A percentile compares a stretch with the other conserved stretches of the same genome.
phyloP scores from a whole-genome alignment of 2,113 vertebrate genomes.

The Lota lota region DNA sequence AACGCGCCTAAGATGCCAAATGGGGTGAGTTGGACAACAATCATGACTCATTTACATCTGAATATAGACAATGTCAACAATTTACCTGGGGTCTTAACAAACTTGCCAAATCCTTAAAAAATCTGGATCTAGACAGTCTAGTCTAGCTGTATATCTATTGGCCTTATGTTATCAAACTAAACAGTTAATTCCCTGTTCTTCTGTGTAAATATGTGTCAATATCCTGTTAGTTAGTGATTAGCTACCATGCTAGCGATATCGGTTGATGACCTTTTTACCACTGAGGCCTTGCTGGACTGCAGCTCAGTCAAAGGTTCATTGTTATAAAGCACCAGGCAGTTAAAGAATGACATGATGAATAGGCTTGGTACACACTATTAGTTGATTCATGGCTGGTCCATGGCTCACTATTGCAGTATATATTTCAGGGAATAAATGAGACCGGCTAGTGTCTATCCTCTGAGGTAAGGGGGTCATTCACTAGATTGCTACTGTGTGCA shows the following conservation, averaged over 20 bases:
- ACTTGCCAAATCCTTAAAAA: too few species aligned
- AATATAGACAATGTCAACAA: too few species aligned
- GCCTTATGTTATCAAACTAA: not conserved
- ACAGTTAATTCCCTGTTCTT: not conserved
- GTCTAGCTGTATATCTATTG: not conserved
- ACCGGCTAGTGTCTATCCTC: slow-evolving; percentile 9
- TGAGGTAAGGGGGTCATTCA: slow-evolving; percentile 2
- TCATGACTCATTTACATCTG: too few species aligned
- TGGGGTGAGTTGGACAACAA: too few species aligned
- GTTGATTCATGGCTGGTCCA: slow-evolving; percentile 45
- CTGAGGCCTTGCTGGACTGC: not conserved
- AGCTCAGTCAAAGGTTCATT: slow-evolving; percentile 26
- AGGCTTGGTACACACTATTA: slow-evolving; percentile 25
- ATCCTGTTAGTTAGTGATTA: slow-evolving; percentile 10
- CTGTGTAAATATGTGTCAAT: slow-evolving; percentile 10
- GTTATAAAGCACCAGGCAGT: slow-evolving; percentile 25
- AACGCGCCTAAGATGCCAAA: too few species aligned
- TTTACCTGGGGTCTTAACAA: too few species aligned
- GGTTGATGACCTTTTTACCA: slow-evolving; percentile 31
- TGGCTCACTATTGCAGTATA: slow-evolving; percentile 21
- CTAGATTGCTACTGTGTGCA: too few species aligned
- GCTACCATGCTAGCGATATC: slow-evolving; percentile 10
- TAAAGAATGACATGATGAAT: slow-evolving; percentile 40
- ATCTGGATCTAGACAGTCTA: too few species aligned
- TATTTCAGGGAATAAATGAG: slow-evolving; percentile 33